Evolutionary conservation across 2,888 invertebrate species (phyloP), one percentile per base, ranked within the genome.

Genomic region (Antheraea yamamai): DNA sequence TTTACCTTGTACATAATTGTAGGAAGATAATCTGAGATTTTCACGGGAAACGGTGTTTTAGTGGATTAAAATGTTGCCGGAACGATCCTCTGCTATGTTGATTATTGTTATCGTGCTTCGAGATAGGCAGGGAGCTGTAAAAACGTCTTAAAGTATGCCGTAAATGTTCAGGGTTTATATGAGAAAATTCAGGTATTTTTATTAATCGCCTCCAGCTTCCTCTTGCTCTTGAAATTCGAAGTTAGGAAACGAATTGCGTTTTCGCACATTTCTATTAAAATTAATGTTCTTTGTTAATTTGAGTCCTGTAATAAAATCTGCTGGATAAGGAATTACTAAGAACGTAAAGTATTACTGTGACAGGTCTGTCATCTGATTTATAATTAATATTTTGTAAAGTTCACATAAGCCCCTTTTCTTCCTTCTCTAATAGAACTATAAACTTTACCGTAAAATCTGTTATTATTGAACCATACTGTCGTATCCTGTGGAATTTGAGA

Each of bases 1-100:
- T 74, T 77, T 76, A 73, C 77, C 79, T 79, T 78, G 79, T 72
- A 80, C 83, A 81, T 82, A 79, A 83, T 76, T 80, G 79, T 61
- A 66, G 52, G 70, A 58, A 74, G 76, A 80, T 82, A 76, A 76
- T 77, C 73, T 58, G 68, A 74, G 75, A 76, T 76, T 75, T 74
- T 73, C 71, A 39, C 58, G 55, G 51, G 61, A 66, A 72, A 74
- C 39, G 66, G 58, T 72, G 71, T 58, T 70, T 72, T 72, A 75
- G 75, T 75, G 72, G 73, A 75, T 73, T 75, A 75, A 75, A 75
- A 66, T 55, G 73, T 58, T 73, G 58, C 61, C 58, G n/a, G 61
- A 55, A 68, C 20, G 30, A 20, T 68, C 16, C 35, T 35, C 35
- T 20, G 68, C 68, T 68, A 39, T 68, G 68, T 68, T 26, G 66